phyloP scores from a whole-genome alignment of 1,140 invertebrate genomes.

The Chironomus striatipennis region DNA sequence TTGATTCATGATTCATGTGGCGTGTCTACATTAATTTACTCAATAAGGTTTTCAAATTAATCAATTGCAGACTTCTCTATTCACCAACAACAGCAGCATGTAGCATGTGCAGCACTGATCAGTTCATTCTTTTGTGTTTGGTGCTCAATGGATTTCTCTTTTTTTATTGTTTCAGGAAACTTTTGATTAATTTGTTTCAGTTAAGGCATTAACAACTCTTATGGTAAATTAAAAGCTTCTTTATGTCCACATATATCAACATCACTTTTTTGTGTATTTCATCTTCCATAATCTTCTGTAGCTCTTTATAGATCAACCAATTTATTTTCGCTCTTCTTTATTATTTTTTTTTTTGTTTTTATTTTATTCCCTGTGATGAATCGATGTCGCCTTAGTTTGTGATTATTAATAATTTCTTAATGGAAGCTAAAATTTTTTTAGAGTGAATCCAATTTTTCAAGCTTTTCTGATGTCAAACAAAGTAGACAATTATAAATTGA shows the following conservation, averaged over 20 bases:
- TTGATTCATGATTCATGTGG: neutral
- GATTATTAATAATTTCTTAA: too few species aligned
- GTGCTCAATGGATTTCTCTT: neutral
- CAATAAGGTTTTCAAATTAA: conserved; percentile 21
- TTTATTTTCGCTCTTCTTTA: too few species aligned
- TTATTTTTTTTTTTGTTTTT: too few species aligned
- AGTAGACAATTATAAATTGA: too few species aligned
- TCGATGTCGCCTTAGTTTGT: too few species aligned
- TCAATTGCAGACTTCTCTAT: neutral
- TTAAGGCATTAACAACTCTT: neutral
- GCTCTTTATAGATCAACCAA: too few species aligned
- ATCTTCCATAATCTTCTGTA: too few species aligned
- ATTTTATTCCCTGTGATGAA: too few species aligned
- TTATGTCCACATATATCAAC: conserved; percentile 8
- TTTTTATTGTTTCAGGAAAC: neutral
- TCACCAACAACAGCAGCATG: neutral
- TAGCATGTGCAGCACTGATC: neutral
- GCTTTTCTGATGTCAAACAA: too few species aligned
- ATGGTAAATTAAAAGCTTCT: neutral
- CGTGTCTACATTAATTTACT: conserved; percentile 21
- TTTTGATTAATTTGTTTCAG: neutral
- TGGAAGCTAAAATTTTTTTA: too few species aligned
- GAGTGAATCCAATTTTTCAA: too few species aligned
- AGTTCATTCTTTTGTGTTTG: too few species aligned
- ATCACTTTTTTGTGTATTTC: neutral